A percentile compares a stretch with the other conserved stretches of the same genome.
Evolutionary conservation across 2,113 vertebrate species (phyloP).

Genomic region (Psettodes erumei): DNA sequence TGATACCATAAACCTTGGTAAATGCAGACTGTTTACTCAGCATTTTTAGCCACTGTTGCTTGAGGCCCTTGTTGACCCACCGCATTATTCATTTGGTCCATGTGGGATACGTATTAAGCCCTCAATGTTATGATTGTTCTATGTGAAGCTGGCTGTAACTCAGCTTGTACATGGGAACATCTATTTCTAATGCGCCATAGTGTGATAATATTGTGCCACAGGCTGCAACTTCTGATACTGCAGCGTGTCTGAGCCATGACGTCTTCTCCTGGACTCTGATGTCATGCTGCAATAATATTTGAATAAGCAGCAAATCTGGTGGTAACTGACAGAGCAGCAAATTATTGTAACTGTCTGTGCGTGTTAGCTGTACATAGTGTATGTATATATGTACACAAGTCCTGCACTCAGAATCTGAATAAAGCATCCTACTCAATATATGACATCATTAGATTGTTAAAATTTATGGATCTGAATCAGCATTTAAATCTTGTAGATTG

Average conservation of each 20-base stretch:
- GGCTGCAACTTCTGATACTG: slow-evolving; percentile 51
- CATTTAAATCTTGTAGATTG: no score
- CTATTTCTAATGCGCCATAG: slow-evolving; percentile 6
- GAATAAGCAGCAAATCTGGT: slow-evolving; percentile 34
- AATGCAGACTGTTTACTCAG: slow-evolving; percentile 37
- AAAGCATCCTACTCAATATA: no score
- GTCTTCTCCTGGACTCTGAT: slow-evolving; percentile 38
- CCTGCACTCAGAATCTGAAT: background rate
- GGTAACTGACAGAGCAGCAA: background rate
- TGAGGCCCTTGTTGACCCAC: background rate
- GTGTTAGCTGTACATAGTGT: no score
- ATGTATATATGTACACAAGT: background rate
- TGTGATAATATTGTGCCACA: slow-evolving; percentile 48
- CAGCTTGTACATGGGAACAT: slow-evolving; percentile 50
- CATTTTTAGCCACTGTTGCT: slow-evolving; percentile 22
- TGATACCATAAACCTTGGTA: slow-evolving; percentile 28
- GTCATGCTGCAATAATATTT: slow-evolving; percentile 70
- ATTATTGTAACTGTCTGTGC: slow-evolving; percentile 1
- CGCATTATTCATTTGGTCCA: slow-evolving; percentile 5
- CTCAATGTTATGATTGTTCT: slow-evolving; percentile 30
- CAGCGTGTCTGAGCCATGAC: slow-evolving; percentile 46
- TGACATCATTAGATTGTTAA: no score
- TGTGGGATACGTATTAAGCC: slow-evolving; percentile 2
- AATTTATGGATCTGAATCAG: no score
- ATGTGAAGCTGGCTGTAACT: slow-evolving; percentile 15